Base-by-base conservation (phyloP, 2,888 invertebrate genomes). In the Phaonia tiefii region DNA sequence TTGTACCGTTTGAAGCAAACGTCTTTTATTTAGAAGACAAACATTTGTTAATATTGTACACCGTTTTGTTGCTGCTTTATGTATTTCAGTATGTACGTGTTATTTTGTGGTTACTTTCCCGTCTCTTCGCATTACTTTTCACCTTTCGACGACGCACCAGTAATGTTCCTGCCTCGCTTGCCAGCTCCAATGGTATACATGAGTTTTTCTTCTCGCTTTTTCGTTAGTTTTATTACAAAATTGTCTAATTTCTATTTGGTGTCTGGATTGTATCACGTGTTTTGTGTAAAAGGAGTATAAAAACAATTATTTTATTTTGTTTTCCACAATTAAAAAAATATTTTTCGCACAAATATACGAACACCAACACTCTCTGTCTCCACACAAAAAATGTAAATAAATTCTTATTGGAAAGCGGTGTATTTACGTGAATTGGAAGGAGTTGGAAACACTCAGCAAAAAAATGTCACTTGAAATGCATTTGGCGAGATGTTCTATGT, bases 341-440 rank as follows among this genome's bases (percentile, higher is more conserved):
- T 86, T 85, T 84, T 85, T 79, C 70, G 66, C 76, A 79, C 73
- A 76, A 74, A 74, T 65, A 73, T 54, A 72, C 79, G 79, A 81
- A 31, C 71, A 81, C 81, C 71, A 78, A 83, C 31, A 31, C 84
- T 85, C 86, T 83, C 86, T 75, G 85, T 86, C 86, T 85, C 84
- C 85, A 86, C 76, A 84, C 87, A 87, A 87, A 88, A 87, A 87
- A 85, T 84, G 85, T 88, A 88, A 88, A 89, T 88, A 88, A 84
- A 83, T 83, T 84, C 75, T 70, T 79, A 85, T 85, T 86, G 86
- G 86, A 87, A 86, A 84, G 83, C 85, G 85, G 85, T 81, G 79
- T 31, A 31, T 31, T 31, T 31, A 31, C 76, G 82, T 73, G 73
- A 84, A 83, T 74, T 84, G 85, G 85, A 85, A 84, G 22, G 70